A percentile compares a stretch with the other conserved stretches of the same genome.
These are phyloP conservation scores for Pristionchus exspectatus DNA, from an alignment of 2,888 invertebrate species.

Conservation along the genomic window DNA sequence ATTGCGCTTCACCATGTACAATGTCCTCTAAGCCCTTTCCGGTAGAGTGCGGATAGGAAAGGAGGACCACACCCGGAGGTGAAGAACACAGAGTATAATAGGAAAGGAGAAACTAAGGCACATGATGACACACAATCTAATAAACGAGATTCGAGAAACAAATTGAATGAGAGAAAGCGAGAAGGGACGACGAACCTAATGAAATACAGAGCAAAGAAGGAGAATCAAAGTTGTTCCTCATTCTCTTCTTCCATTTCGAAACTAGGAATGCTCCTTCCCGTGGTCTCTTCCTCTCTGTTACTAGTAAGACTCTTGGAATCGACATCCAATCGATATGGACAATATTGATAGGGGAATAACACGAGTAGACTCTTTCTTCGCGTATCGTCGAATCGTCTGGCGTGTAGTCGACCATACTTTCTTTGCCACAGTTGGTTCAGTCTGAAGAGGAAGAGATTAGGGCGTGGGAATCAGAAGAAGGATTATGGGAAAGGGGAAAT, in stretches of 20 bases:
- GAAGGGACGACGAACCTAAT: slow-evolving; percentile 37
- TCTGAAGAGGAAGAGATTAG: slow-evolving; percentile 59
- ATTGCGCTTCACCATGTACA: neutral
- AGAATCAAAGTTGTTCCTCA: slow-evolving; percentile 54
- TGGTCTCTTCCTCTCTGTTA: neutral
- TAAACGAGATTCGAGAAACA: slow-evolving; percentile 48
- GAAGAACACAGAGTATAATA: slow-evolving; percentile 29
- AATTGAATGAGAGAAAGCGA: slow-evolving; percentile 39
- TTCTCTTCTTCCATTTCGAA: slow-evolving; percentile 53
- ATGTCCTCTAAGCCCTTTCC: slow-evolving; percentile 15
- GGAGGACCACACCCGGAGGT: slow-evolving; percentile 6
- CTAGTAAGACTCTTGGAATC: slow-evolving; percentile 44
- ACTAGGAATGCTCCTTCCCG: slow-evolving; percentile 40
- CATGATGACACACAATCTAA: slow-evolving; percentile 50
- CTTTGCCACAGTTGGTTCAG: slow-evolving; percentile 76
- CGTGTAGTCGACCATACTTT: slow-evolving; percentile 76
- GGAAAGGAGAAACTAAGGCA: slow-evolving; percentile 3
- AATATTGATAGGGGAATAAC: slow-evolving; percentile 53
- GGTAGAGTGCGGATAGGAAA: slow-evolving; percentile 10
- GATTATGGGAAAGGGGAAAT: neutral
- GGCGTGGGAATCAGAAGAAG: slow-evolving; percentile 30
- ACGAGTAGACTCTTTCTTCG: slow-evolving; percentile 52
- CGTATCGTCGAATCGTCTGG: slow-evolving; percentile 70
- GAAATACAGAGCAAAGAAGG: neutral
- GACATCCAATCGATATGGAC: slow-evolving; percentile 55